Evolutionary conservation across 1,140 invertebrate genomes (phyloP), one percentile per base, ranked within the genome.

Genomic region (Phymastichus coffea): DNA sequence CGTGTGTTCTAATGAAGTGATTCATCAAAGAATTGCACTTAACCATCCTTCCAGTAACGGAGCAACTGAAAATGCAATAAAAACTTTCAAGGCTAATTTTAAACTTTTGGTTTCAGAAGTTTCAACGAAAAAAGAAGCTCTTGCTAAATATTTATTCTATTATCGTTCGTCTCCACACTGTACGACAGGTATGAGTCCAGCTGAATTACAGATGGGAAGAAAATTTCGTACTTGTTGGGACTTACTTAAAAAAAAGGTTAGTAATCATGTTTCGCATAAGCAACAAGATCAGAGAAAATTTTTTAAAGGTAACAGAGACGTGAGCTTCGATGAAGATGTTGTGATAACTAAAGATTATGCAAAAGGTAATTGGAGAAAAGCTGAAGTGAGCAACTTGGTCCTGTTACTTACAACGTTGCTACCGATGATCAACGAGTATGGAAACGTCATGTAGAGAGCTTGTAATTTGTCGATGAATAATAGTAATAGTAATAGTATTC

Each of bases 321-420:
- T 8, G 10, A 9, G 15, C 14, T 68, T 65, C 28, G 26, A 57
- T 6, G 26, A 55, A 35, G 61, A 66, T 3, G 6, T 14, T 17
- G 61, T 65, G 0, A 63, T 66, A 57, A 63, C 61, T 6, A 65
- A 65, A 55, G 63, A 66, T 48, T 68, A 51, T 47, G 10, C 38
- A n/a, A 52, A 30, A 3, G 35, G 58, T 23, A 60, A 38, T 3
- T 68, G 63, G 66, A 19, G 47, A n/a, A 38, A 60, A 55, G 64
- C 63, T 9, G 4, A 22, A 17, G 23, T 67, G 44, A 61, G 12
- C 33, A 62, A 47, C 4, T 61, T 0, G 48, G 63, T 40, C 56
- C 62, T 0, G 53, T 66, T 1, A 64, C 59, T 8, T 66, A 64
- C 10, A 35, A 52, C n/a, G 60, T 64, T 4, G 12, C 35, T 7